Percentiles rank a stretch among this genome's conserved stretches.
phyloP scores from a whole-genome alignment of 2,797 vertebrate genomes.

The Coilia nasus region DNA sequence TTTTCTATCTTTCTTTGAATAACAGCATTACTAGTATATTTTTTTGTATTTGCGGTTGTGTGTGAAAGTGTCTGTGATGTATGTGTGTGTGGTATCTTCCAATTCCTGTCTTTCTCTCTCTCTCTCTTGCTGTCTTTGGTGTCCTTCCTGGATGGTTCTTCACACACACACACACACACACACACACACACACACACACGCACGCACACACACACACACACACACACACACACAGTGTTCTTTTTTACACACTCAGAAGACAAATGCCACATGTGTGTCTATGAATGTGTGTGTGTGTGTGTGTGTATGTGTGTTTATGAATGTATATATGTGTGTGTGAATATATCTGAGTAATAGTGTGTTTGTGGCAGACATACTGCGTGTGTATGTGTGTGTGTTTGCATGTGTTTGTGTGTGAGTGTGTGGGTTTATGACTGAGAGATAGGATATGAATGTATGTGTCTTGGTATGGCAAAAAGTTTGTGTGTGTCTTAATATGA shows the following conservation, averaged over 20 bases:
- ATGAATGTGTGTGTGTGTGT: neutral
- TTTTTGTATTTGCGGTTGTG: no score
- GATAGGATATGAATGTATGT: no score
- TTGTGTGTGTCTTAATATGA: conserved; percentile 17
- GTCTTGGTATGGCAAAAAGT: neutral
- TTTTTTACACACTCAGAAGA: neutral
- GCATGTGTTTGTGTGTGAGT: neutral
- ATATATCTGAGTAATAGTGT: no score
- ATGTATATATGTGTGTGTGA: neutral
- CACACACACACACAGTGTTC: neutral
- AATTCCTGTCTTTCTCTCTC: neutral
- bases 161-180: no score
- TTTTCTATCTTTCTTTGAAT: no score
- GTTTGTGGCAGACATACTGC: neutral
- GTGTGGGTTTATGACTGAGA: neutral
- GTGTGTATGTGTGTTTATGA: no score
- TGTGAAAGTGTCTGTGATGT: no score
- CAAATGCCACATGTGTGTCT: neutral
- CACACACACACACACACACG: no score
- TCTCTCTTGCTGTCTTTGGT: no score
- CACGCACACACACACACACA: neutral
- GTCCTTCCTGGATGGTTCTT: no score
- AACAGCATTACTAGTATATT: no score
- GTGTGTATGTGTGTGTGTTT: neutral
- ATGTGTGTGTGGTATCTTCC: no score